Base-by-base conservation (phyloP, 2,888 invertebrate species). In the Megaustenia siamemsis region DNA sequence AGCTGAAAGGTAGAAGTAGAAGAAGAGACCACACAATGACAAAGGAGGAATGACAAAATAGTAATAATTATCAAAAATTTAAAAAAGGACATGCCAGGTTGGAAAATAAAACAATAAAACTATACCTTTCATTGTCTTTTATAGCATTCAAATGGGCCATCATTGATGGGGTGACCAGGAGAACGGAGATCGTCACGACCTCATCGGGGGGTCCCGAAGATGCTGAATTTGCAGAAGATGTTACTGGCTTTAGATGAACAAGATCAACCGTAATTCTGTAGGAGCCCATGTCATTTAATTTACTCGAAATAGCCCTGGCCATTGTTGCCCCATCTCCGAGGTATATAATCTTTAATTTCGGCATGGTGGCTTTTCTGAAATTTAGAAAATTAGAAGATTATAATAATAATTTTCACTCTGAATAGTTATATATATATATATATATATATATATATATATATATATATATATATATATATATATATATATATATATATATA, bases 251-350 rank as follows among this genome's bases (percentile, higher is more conserved):
- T n/a, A 73, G 43, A 32, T 82, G 28, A 8, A 24, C 10, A 32
- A 82, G 82, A 1, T 82, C 82, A 5, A 82, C 82, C 3, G 40
- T 1, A 8, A 82, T 15, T 28, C 73, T 82, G 43, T 82, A 82
- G 18, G 40, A 35, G 21, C 73, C 60, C n/a, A n/a, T n/a, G 6
- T 53, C 53, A n/a, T 49, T 45, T 8, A 71, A 82, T 21, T 71
- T 73, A 2, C n/a, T 56, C 43, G 28, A 5, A 21, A 82, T 82
- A 1, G 28, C 15, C 10, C 73, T 60, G 18, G 82, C 82, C 1
- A 82, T 43, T 0, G 2, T 3, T 15, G 40, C 60, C 24, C 82
- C 82, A n/a, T 82, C 82, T 24, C 80, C 24, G 6, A 82, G 28
- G 24, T 82, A 32, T 32, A 73, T 6, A 32, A 82, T 71, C 28